Conservation (phyloP, 1,140 invertebrate species). For the Neodiprion virginianus region DNA sequence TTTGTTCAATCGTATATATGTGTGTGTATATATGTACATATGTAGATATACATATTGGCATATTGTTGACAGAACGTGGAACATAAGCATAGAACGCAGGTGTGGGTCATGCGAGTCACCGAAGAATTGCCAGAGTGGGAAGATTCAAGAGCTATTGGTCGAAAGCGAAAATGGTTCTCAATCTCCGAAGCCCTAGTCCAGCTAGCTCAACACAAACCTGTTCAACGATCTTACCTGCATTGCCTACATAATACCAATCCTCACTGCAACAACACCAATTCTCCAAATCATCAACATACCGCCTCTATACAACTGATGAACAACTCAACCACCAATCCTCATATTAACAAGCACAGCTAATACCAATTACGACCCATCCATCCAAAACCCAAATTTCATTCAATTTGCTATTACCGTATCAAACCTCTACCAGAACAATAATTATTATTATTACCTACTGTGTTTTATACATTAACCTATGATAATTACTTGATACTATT, state of each 20-base stretch:
- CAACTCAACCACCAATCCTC: conserved; percentile 55
- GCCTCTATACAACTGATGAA: conserved; percentile 56
- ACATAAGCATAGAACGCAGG: conserved; percentile 90
- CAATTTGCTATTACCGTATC: conserved; percentile 13
- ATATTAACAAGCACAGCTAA: conserved; percentile 59
- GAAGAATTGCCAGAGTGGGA: conserved; percentile 94
- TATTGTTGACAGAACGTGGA: conserved; percentile 78
- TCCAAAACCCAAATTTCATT: conserved; percentile 26
- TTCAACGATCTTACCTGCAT: conserved; percentile 86
- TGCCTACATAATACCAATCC: conserved; percentile 60
- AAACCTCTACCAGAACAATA: conserved; percentile 35
- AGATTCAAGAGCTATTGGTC: conserved; percentile 86
- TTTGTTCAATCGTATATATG: too few species aligned
- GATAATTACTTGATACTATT: conserved; percentile 43
- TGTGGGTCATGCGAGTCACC: conserved; percentile 91
- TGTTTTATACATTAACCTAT: conserved; percentile 57
- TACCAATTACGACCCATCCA: conserved; percentile 38
- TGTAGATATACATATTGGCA: conserved; percentile 11
- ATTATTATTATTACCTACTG: conserved; percentile 41
- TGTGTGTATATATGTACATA: not conserved
- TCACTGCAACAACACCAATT: conserved; percentile 46
- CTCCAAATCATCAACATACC: conserved; percentile 50
- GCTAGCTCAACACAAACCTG: conserved; percentile 87
- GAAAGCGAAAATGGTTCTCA: conserved; percentile 91
- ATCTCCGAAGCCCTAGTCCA: conserved; percentile 86